Evolutionary conservation across 1,140 invertebrate species (phyloP), one percentile per base, ranked within the genome.

Genomic region (Conopomorpha cramerella): DNA sequence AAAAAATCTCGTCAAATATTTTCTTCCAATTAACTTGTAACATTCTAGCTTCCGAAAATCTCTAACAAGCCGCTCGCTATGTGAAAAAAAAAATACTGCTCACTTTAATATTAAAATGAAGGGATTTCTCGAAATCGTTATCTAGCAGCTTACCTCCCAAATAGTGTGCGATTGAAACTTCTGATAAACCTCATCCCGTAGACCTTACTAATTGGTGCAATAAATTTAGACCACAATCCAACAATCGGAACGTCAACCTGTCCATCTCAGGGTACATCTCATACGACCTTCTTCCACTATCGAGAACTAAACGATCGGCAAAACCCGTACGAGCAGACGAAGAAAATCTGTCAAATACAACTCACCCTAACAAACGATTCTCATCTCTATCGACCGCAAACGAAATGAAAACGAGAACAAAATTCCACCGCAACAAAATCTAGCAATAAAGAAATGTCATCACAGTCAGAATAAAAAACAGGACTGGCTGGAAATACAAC

Each of bases 91-190:
- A 76, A 76, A 65, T 62, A 51, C 53, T 52, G 50, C 58, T 23
- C 16, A 7, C 13, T 32, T 17, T 62, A 62, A 70, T 70, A 70
- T 59, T 57, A 44, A 58, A 48, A 53, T 58, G n/a, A n/a, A n/a
- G n/a, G n/a, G n/a, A n/a, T n/a, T n/a, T n/a, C n/a, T n/a, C n/a
- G n/a, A n/a, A n/a, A n/a, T n/a, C n/a, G n/a, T n/a, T n/a, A n/a
- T n/a, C n/a, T n/a, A n/a, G n/a, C n/a, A n/a, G n/a, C n/a, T 52
- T 71, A 71, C 65, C 71, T 65, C 71, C 71, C 67, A 71, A 72
- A 72, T 70, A 70, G 70, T 61, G 46, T 35, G 50, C 42, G 67
- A 72, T 72, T 44, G 45, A 54, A 44, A 43, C 39, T 16, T 27
- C n/a, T 41, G 71, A 72, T 76, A 72, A 72, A 53, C 60, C 51